These are phyloP conservation scores for Heliconius hermathena DNA, from an alignment of 1,140 invertebrate genomes.

Conservation along the genomic window DNA sequence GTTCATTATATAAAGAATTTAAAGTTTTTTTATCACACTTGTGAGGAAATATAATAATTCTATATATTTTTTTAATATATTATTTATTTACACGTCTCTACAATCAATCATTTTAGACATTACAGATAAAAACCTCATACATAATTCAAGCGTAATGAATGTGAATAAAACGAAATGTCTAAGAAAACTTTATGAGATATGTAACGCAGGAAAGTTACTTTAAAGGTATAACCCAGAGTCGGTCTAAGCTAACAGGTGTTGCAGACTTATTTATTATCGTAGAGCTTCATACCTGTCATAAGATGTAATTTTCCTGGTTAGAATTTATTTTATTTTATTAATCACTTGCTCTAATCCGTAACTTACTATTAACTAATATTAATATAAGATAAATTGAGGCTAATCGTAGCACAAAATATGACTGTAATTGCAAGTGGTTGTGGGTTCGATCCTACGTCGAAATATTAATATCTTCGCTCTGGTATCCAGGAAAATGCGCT, in stretches of 20 bases:
- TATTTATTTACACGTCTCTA: background rate
- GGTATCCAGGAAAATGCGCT: too few species aligned
- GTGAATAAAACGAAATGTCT: constrained; percentile 3
- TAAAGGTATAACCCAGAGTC: background rate
- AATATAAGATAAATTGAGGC: too few species aligned
- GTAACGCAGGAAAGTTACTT: constrained; percentile 9
- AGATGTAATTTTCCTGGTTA: background rate
- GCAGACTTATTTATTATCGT: constrained; percentile 21
- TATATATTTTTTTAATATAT: too few species aligned
- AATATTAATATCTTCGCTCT: too few species aligned
- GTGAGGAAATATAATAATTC: too few species aligned
- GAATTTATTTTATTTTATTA: background rate
- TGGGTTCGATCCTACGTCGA: too few species aligned
- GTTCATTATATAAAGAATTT: too few species aligned
- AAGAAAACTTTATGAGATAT: background rate
- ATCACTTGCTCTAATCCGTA: background rate
- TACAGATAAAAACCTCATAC: background rate
- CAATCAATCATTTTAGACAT: background rate
- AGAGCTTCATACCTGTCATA: constrained; percentile 15
- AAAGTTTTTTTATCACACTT: too few species aligned
- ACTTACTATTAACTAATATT: too few species aligned
- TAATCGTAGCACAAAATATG: too few species aligned
- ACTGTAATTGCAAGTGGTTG: too few species aligned
- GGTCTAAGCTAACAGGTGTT: constrained; percentile 27
- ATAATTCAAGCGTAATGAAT: background rate